Evolutionary conservation across 2,113 vertebrate genomes (phyloP), one percentile per base, ranked within the genome.

Genomic region (pig (Sus scrofa)): DNA sequence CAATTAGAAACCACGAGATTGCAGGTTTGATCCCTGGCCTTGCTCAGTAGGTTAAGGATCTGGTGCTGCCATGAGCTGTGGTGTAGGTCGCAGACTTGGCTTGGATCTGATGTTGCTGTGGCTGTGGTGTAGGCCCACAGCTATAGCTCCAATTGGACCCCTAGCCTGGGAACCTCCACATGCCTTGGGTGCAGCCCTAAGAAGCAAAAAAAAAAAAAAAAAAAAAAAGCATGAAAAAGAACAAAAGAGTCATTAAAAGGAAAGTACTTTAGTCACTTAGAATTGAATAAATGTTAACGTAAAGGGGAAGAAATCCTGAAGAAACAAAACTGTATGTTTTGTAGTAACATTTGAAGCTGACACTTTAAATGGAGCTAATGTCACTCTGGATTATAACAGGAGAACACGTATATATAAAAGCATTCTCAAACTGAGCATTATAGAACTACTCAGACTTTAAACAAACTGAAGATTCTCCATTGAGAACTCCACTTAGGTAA

Each of bases 241-340:
- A 39, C 27, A 62, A 34, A 87, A 87, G 93, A 58, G 52, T 60
- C 3, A 78, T 70, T 86, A 77, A 88, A 96, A 96, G 50, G 15
- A 65, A 79, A 73, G 50, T 62, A 73, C 14, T 79, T 86, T 19
- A 70, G 39, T 6, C 27, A 91, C 9, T 95, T 83, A 37, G 7
- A 87, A 74, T 60, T 74, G 39, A 92, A 44, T 34, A 65, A 60
- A 79, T 70, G 62, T 94, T 88, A 68, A 93, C 26, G n/a, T 93
- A 62, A 86, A 89, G 19, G 56, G 13, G 16, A 82, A 86, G 32
- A 94, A 77, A 93, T 60, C 39, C 19, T 92, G 19, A 86, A 93
- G 15, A 81, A 92, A 90, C 7, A n/a, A 30, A 86, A 77, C 16
- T 79, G 1, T 24, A 77, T 20, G 5, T 56, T 77, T 54, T 86